Evolutionary conservation across 1,140 invertebrate genomes (phyloP).

Genomic region (silkworm (Bombyx mori)): DNA sequence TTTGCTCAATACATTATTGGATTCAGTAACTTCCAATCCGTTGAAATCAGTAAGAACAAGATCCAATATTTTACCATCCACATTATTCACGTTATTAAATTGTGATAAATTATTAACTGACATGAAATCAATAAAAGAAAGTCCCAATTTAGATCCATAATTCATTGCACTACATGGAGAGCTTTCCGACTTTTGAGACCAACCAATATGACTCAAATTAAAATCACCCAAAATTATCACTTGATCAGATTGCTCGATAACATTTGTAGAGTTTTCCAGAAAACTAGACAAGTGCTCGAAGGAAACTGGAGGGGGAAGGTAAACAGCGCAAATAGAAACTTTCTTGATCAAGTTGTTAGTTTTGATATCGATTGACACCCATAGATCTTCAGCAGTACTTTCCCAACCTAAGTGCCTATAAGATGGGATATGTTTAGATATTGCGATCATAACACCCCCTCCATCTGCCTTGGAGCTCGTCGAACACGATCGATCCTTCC

Average conservation of each 20-base stretch:
- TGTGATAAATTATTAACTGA: constrained; percentile 16
- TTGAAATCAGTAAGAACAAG: constrained; percentile 7
- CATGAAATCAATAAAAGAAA: constrained; percentile 18
- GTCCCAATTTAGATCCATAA: constrained; percentile 1
- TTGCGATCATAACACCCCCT: constrained; percentile 25
- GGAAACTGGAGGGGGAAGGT: constrained; percentile 8
- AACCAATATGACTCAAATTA: constrained; percentile 11
- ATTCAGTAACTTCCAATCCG: neutral
- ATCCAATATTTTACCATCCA: constrained; percentile 7
- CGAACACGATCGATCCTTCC: constrained; percentile 15
- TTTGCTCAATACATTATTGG: neutral
- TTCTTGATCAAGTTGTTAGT: constrained; percentile 1
- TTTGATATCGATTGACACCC: constrained; percentile 5
- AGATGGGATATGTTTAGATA: constrained; percentile 9
- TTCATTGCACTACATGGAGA: neutral
- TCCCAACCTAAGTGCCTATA: constrained; percentile 6
- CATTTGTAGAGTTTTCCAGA: constrained; percentile 1
- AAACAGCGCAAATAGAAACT: constrained; percentile 6
- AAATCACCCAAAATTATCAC: constrained; percentile 9
- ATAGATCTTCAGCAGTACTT: constrained; percentile 7
- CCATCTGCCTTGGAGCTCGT: constrained; percentile 12
- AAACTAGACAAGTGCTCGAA: constrained; percentile 3
- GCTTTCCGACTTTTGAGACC: neutral
- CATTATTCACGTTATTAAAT: constrained; percentile 14
- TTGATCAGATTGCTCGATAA: neutral